Evolutionary conservation across 2,888 invertebrate species (phyloP).

Genomic region (Torymus texanus): DNA sequence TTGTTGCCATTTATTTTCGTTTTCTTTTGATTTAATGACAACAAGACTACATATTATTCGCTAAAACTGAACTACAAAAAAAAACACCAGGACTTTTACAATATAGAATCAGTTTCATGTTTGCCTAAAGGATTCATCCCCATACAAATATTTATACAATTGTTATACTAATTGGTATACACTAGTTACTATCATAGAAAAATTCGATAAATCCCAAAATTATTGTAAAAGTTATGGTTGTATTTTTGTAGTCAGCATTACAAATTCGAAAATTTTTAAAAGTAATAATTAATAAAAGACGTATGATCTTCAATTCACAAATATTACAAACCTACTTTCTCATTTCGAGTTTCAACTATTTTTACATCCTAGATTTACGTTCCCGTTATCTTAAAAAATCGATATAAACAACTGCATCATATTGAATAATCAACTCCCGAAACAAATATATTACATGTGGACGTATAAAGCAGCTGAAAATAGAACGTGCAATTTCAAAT

Average conservation of each 20-base stretch:
- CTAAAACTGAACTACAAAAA: constrained; percentile 44
- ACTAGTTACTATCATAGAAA: too few species aligned
- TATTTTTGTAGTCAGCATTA: constrained; percentile 26
- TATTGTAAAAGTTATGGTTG: constrained; percentile 27
- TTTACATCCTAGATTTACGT: constrained; percentile 7
- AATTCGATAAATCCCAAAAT: too few species aligned
- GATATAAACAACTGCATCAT: constrained; percentile 17
- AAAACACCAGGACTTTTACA: constrained; percentile 24
- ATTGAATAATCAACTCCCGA: constrained; percentile 19
- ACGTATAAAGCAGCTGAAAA: constrained; percentile 51
- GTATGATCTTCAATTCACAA: constrained; percentile 4
- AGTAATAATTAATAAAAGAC: constrained; percentile 37
- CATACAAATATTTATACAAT: too few species aligned
- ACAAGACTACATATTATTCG: constrained; percentile 31
- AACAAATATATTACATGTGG: constrained; percentile 42
- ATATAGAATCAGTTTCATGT: constrained; percentile 9
- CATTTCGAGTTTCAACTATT: constrained; percentile 17
- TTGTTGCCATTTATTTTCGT: constrained; percentile 15
- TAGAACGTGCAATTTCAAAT: constrained; percentile 44
- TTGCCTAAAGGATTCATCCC: background rate
- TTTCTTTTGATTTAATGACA: constrained; percentile 37
- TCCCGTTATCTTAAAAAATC: background rate
- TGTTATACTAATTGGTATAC: too few species aligned
- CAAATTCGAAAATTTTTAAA: constrained; percentile 27
- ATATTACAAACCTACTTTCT: constrained; percentile 19